Percentiles rank a stretch among this genome's conserved stretches.
Evolutionary conservation across 2,888 invertebrate genomes (phyloP).

Genomic region (Beris chalybata): DNA sequence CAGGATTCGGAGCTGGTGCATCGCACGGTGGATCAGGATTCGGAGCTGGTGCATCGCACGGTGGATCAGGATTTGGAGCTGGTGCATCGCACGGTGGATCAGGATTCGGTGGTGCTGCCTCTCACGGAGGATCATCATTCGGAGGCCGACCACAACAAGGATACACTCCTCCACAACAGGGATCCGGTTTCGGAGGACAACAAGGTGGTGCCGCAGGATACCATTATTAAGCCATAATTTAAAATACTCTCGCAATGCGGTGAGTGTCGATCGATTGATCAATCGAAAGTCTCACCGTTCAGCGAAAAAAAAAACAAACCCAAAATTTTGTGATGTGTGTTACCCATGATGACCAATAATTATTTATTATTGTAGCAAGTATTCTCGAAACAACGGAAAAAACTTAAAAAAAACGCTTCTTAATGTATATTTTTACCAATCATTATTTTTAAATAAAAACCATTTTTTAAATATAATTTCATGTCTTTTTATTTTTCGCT

Average conservation of each 20-base stretch:
- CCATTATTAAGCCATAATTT: constrained; percentile 33
- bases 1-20: constrained; percentile 19
- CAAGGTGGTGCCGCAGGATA: constrained; percentile 33
- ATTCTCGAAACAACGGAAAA: too few relatives aligned
- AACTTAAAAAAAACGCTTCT: too few relatives aligned
- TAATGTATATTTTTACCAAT: too few relatives aligned
- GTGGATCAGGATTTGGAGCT: background rate
- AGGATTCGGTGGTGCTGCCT: background rate
- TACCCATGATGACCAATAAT: constrained; percentile 28
- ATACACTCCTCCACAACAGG: constrained; percentile 47
- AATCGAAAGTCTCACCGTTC: background rate
- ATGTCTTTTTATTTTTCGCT: too few relatives aligned
- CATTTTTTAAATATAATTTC: too few relatives aligned
- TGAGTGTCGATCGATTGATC: constrained; percentile 6
- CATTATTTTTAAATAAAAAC: too few relatives aligned
- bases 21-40: constrained; percentile 15
- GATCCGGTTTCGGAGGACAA: constrained; percentile 19
- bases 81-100: constrained; percentile 35
- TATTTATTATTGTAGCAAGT: constrained; percentile 22
- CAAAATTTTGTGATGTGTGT: constrained; percentile 27
- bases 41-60: background rate
- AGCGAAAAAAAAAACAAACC: constrained; percentile 11
- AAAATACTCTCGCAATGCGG: background rate
- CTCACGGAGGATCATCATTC: background rate
- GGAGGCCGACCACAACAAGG: constrained; percentile 43